Evolutionary conservation across 2,113 vertebrate species (phyloP).

Genomic region (Perca flavescens): DNA sequence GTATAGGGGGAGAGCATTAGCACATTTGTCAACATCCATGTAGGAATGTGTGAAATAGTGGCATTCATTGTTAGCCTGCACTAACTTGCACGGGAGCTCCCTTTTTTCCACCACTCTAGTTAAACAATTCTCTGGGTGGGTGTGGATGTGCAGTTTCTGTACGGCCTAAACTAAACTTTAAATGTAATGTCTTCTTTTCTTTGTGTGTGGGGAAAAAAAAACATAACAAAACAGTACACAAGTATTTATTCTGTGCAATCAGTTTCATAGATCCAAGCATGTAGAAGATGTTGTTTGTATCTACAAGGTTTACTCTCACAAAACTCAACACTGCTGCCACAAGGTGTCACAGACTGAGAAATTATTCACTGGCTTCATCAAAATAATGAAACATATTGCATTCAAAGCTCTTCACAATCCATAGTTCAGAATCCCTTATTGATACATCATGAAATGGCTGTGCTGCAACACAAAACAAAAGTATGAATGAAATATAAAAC

Average conservation of each 20-base stretch:
- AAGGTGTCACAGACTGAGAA: no score
- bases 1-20: neutral
- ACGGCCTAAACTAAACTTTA: neutral
- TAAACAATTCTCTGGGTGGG: neutral
- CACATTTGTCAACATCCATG: neutral
- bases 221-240: no score
- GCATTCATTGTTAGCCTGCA: constrained; percentile 16
- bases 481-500: neutral
- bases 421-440: no score
- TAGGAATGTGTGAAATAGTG: constrained; percentile 18
- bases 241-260: no score
- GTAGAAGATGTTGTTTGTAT: no score
- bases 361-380: no score
- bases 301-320: no score
- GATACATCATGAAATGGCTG: no score
- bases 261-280: no score
- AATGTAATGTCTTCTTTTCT: neutral
- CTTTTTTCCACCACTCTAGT: neutral
- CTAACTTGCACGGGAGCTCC: constrained; percentile 24
- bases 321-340: no score
- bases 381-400: no score
- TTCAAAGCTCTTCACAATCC: no score
- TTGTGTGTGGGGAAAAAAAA: neutral
- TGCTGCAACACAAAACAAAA: neutral
- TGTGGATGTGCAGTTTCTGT: neutral